phyloP scores from a whole-genome alignment of 1,140 invertebrate genomes.

The Lutraria rhynchaena region DNA sequence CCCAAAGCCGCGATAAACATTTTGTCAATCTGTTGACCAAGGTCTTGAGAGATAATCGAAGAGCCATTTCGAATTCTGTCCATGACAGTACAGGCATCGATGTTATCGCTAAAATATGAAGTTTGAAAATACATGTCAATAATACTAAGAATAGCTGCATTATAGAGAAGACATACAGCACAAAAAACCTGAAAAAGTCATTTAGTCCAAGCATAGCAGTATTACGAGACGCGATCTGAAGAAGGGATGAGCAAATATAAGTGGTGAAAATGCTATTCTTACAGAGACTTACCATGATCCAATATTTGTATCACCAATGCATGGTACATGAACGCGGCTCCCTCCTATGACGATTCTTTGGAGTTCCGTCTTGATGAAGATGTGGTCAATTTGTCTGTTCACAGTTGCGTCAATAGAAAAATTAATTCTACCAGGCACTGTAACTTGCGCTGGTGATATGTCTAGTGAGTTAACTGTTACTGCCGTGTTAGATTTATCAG shows the following conservation, averaged over 20 bases:
- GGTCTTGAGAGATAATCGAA: constrained; percentile 15
- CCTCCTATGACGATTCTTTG: not conserved
- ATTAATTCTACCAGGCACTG: constrained; percentile 31
- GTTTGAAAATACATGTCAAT: not conserved
- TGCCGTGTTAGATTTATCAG: constrained; percentile 4
- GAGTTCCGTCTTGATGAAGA: constrained; percentile 27
- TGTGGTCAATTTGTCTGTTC: not conserved
- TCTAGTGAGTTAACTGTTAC: constrained; percentile 35
- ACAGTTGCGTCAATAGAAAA: constrained; percentile 21
- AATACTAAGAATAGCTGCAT: not conserved
- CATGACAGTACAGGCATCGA: constrained; percentile 39
- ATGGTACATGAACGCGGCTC: constrained; percentile 10
- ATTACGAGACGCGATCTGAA: no score
- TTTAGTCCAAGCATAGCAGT: not conserved
- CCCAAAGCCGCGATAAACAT: constrained; percentile 23
- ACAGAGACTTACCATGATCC: constrained; percentile 47
- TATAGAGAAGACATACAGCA: not conserved
- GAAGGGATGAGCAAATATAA: no score
- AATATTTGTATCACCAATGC: constrained; percentile 46
- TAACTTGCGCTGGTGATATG: constrained; percentile 10
- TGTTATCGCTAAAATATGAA: constrained; percentile 22
- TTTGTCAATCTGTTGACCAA: constrained; percentile 36
- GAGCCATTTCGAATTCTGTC: constrained; percentile 20
- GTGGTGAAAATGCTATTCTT: no score
- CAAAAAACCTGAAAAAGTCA: not conserved